These are phyloP conservation scores for Champsocephalus gunnari DNA, from an alignment of 2,797 vertebrate species.

Conservation along the genomic window DNA sequence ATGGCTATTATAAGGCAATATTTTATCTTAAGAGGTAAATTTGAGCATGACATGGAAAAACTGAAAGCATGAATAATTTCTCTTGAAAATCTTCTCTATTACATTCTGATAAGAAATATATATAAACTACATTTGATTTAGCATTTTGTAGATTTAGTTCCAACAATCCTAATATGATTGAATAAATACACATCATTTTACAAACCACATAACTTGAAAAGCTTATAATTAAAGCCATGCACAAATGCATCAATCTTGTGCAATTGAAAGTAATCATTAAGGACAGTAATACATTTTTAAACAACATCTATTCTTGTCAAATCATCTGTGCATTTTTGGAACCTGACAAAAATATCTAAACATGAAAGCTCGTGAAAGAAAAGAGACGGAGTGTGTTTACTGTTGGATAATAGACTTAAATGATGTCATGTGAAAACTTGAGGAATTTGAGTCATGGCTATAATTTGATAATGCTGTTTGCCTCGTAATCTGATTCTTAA, in stretches of 20 bases:
- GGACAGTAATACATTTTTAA: conserved; percentile 34
- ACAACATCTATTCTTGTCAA: conserved; percentile 47
- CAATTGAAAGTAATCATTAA: conserved; percentile 27
- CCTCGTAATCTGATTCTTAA: conserved; percentile 85
- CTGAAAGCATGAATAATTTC: conserved; percentile 31
- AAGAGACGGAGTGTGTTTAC: conserved; percentile 58
- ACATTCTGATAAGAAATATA: conserved; percentile 1
- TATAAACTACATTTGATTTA: conserved; percentile 21
- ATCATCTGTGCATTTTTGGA: conserved; percentile 59
- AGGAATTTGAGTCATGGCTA: conserved; percentile 83
- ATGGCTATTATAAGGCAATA: conserved; percentile 60
- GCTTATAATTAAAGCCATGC: not conserved
- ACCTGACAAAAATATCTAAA: conserved; percentile 55
- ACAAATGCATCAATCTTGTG: conserved; percentile 14
- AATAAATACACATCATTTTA: not conserved
- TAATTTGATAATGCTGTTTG: conserved; percentile 88
- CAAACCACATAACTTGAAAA: not conserved
- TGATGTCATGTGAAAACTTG: conserved; percentile 86
- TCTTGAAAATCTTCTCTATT: not conserved
- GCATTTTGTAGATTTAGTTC: conserved; percentile 12
- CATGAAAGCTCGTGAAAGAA: conserved; percentile 54
- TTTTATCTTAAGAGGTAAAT: conserved; percentile 28
- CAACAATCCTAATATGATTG: not conserved
- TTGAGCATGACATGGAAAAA: conserved; percentile 15
- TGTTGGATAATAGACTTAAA: conserved; percentile 80